A percentile compares a stretch with the other conserved stretches of the same genome.
Conservation (phyloP, 2,113 vertebrate genomes). For the Megaptera novaeangliae region DNA sequence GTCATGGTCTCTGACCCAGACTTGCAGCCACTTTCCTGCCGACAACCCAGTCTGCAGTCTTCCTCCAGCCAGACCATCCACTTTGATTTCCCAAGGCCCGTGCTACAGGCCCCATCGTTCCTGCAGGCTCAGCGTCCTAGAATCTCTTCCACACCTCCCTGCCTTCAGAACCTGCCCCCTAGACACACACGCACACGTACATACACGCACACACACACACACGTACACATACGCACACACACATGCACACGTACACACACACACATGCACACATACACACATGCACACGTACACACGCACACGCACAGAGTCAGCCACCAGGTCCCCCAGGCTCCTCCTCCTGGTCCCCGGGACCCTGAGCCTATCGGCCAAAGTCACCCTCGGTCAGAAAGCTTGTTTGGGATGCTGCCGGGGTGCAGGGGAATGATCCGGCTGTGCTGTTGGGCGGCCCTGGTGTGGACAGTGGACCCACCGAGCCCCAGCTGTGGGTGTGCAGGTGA, state of each 20-base stretch:
- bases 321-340: fast-evolving
- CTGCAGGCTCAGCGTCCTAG: no score
- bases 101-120: no score
- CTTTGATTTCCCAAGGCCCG: neutral
- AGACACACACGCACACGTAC: neutral
- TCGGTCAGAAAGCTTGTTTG: neutral
- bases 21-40: neutral
- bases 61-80: neutral
- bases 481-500: neutral
- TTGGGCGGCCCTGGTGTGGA: no score
- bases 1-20: neutral
- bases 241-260: neutral
- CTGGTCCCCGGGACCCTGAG: neutral
- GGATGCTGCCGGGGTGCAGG: neutral
- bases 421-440: no score
- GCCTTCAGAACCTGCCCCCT: neutral
- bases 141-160: neutral
- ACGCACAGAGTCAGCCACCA: neutral
- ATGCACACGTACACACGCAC: no score
- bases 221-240: neutral
- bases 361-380: no score
- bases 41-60: neutral
- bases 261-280: no score
- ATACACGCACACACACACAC: no score
- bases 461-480: neutral